These are phyloP conservation scores for Elymnias hypermnestra DNA, from an alignment of 1,140 invertebrate genomes.

Conservation along the genomic window DNA sequence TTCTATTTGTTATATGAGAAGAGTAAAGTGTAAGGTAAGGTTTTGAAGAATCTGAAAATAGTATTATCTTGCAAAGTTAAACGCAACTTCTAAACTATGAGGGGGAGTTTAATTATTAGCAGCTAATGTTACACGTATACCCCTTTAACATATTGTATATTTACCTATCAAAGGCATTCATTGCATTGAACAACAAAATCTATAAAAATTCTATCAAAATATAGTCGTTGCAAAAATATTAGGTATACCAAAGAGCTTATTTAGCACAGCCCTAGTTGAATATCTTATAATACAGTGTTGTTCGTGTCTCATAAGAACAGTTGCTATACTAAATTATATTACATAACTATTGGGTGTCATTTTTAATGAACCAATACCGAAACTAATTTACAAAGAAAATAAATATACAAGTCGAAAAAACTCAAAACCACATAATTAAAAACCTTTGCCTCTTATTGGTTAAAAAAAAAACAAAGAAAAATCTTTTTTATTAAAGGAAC, in stretches of 20 bases:
- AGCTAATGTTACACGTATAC: too few relatives aligned
- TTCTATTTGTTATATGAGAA: too few relatives aligned
- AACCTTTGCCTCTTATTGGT: constrained; percentile 1
- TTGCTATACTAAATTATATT: constrained; percentile 3
- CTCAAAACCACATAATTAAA: background rate
- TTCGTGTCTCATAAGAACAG: constrained; percentile 1
- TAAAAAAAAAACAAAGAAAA: background rate
- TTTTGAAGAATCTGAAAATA: too few relatives aligned
- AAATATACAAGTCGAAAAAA: too few relatives aligned
- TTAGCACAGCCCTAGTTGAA: constrained; percentile 36
- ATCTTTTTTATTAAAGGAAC: constrained; percentile 1
- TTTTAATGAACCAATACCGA: constrained; percentile 16
- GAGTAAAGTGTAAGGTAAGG: too few relatives aligned
- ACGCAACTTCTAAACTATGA: too few relatives aligned
- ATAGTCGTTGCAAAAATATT: constrained; percentile 18
- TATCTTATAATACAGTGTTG: constrained; percentile 5
- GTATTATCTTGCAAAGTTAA: too few relatives aligned
- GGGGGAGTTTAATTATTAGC: too few relatives aligned
- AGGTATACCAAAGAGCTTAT: constrained; percentile 24
- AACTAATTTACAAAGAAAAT: background rate
- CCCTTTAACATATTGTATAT: too few relatives aligned
- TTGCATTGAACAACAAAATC: constrained; percentile 12
- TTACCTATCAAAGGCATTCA: too few relatives aligned
- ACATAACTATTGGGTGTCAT: constrained; percentile 13
- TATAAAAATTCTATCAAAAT: constrained; percentile 25